Percentiles rank a stretch among this genome's conserved stretches.
Conservation (phyloP, 2,888 invertebrate species). For the Drosophila melanocephala region DNA sequence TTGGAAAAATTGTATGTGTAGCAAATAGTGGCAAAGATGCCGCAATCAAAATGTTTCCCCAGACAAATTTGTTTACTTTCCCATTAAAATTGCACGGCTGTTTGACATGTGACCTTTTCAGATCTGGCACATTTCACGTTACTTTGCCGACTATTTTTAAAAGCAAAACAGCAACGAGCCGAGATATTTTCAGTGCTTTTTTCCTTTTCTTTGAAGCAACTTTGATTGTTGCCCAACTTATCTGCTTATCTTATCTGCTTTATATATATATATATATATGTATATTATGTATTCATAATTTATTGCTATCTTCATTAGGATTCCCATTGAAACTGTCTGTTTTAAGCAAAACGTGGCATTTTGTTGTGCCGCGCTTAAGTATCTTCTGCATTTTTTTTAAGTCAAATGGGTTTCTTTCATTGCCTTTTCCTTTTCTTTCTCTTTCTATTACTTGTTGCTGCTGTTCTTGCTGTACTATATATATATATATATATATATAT, state of each 20-base stretch:
- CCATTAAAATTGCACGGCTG: background rate
- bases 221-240: no score
- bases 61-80: background rate
- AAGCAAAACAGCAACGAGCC: background rate
- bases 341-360: background rate
- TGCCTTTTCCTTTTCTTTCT: background rate
- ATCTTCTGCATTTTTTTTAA: background rate
- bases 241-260: background rate
- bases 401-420: conserved; percentile 17
- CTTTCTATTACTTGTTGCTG: conserved; percentile 6
- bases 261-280: background rate
- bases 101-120: background rate
- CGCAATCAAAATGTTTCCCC: background rate
- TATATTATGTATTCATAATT: background rate
- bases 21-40: background rate
- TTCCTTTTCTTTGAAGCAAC: no score
- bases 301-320: background rate
- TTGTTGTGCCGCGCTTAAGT: background rate
- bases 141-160: background rate
- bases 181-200: background rate
- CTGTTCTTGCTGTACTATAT: conserved; percentile 2
- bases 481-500: background rate
- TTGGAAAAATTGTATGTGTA: background rate
- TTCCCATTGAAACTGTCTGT: background rate
- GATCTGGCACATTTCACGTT: background rate